These are phyloP conservation scores for Salvelinus alpinus DNA, from an alignment of 2,113 vertebrate species.

Conservation along the genomic window DNA sequence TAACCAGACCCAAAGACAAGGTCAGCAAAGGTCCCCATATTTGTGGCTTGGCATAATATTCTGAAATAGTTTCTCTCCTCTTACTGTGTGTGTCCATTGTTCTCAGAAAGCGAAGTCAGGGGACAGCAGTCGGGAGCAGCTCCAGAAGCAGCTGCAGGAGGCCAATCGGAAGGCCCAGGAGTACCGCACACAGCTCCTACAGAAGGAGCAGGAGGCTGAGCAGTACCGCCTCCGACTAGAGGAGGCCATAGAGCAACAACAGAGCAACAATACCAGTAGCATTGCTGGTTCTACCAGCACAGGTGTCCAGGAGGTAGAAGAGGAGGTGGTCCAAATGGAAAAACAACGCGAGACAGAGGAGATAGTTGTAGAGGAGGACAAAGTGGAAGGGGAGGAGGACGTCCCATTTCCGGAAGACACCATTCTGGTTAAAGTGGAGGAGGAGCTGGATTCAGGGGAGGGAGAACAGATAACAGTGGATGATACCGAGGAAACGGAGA, in stretches of 20 bases:
- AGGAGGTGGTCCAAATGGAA: not conserved
- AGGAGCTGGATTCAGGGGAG: conserved; percentile 44
- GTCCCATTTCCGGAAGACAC: conserved; percentile 43
- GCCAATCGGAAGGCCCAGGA: conserved; percentile 73
- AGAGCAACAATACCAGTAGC: not conserved
- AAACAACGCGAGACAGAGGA: conserved; percentile 39
- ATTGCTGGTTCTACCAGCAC: conserved; percentile 1
- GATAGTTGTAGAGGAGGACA: conserved; percentile 20
- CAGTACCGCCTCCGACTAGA: conserved; percentile 71
- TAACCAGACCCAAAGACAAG: conserved; percentile 44
- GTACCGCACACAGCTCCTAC: conserved; percentile 71
- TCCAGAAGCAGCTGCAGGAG: conserved; percentile 74
- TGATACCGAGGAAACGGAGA: conserved; percentile 30
- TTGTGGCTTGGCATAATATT: no score
- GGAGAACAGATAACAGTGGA: conserved; percentile 39
- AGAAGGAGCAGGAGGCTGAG: conserved; percentile 78
- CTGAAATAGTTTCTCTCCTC: no score
- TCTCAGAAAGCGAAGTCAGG: conserved; percentile 20
- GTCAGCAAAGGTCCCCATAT: conserved; percentile 42
- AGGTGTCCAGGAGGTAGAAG: conserved; percentile 42
- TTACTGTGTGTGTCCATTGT: not conserved
- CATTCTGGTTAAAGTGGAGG: conserved; percentile 46
- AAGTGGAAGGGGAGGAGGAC: conserved; percentile 40
- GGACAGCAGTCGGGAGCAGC: conserved; percentile 42
- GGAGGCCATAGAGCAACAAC: conserved; percentile 54